Base-by-base conservation (phyloP, 2,888 invertebrate genomes). In the Macrosiphum euphorbiae region DNA sequence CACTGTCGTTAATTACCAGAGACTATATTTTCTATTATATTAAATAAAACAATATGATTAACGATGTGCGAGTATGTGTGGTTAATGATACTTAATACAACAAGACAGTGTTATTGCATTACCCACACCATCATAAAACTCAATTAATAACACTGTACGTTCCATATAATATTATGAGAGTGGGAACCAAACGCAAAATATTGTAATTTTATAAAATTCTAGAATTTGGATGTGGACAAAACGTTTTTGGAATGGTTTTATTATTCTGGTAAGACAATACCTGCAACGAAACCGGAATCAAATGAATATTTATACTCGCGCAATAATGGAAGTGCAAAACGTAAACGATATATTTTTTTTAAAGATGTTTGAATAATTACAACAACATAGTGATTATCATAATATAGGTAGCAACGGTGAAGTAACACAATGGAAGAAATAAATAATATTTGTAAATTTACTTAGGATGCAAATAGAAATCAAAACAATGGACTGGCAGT, bases 401-500 rank as follows among this genome's bases (percentile, higher is more conserved):
- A 78, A 78, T 78, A 78, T 78, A 78, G 8, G 35, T 78, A 78
- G 78, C 78, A 78, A 78, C 20, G 20, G 61, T 20, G 16, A 20
- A 50, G 47, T n/a, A 86, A 86, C 52, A 87, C 88, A 55, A 92
- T 86, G 47, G 84, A 50, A 44, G 16, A 61, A 87, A 67, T 67
- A 3, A 52, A 87, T 50, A 11, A 61, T 67, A 87, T 61, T 88
- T 92, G 67, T 50, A 52, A 87, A 92, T 41, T 44, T 52, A 92
- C 50, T 50, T 78, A 35, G 41, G 50, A 92, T 58, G 87, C 26
- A 67, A 88, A 88, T 50, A 10, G 20, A 87, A 88, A 87, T 67
- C 50, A 28, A 87, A 92, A 92, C 92, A 92, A 92, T 92, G 61
- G 87, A 87, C 35, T 92, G 50, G 50, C 35, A 78, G 78, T 78